Evolutionary conservation across 2,888 invertebrate genomes (phyloP).

Genomic region (Boloria selene): DNA sequence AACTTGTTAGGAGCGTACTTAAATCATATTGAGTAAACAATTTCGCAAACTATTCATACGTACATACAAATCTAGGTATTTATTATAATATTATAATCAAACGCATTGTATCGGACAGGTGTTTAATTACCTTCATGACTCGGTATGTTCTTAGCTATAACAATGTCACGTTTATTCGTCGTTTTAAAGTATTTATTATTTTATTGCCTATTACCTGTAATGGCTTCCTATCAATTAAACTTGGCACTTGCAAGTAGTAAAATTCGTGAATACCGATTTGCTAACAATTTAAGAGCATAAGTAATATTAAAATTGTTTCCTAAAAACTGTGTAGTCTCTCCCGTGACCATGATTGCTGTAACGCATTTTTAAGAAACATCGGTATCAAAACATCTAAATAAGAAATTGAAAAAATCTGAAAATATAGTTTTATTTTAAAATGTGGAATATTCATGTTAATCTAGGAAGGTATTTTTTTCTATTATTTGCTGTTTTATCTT

Average conservation of each 20-base stretch:
- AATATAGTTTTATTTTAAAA: no score
- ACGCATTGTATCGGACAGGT: slow-evolving; percentile 38
- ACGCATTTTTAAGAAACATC: no score
- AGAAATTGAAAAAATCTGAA: no score
- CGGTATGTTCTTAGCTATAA: slow-evolving; percentile 42
- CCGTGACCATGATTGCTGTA: no score
- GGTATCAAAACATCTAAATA: no score
- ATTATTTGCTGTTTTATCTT: no score
- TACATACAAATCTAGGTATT: slow-evolving; percentile 18
- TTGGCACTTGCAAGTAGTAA: slow-evolving; percentile 15
- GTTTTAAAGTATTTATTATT: slow-evolving; percentile 40
- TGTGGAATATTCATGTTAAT: no score
- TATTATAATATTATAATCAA: slow-evolving; percentile 17
- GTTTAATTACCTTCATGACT: slow-evolving; percentile 46
- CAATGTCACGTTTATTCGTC: slow-evolving; percentile 47
- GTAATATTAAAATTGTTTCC: slow-evolving; percentile 2
- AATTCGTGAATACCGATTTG: slow-evolving; percentile 24
- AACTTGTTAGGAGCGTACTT: no score
- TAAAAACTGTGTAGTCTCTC: not conserved
- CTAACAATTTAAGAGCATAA: slow-evolving; percentile 8
- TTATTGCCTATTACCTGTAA: slow-evolving; percentile 40
- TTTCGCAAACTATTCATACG: not conserved
- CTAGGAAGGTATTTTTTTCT: no score
- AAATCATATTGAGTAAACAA: not conserved
- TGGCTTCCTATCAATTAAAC: slow-evolving; percentile 43